These are phyloP conservation scores for Spizaetus ornatus DNA, from an alignment of 2,113 vertebrate species.

Conservation along the genomic window DNA sequence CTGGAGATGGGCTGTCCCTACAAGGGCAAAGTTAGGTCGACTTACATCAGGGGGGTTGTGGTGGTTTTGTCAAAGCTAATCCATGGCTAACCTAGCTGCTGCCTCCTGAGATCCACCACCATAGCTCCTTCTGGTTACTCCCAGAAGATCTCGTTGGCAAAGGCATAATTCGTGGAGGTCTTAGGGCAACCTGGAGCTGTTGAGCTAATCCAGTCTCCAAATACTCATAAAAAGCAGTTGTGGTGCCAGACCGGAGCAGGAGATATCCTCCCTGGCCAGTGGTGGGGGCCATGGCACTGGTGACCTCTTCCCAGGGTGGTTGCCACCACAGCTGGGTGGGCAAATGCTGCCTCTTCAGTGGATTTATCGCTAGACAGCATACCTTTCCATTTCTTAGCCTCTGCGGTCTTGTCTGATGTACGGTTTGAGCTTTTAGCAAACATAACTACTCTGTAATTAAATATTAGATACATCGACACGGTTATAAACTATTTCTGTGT, in stretches of 20 bases:
- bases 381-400: not conserved
- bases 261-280: not conserved
- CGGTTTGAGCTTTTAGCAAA: not conserved
- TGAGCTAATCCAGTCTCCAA: not conserved
- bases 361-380: not conserved
- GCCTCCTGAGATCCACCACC: not conserved
- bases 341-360: not conserved
- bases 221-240: not conserved
- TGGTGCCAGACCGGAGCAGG: fast-evolving
- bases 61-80: not conserved
- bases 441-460: not conserved
- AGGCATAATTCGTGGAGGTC: fast-evolving
- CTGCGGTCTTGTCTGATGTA: not conserved
- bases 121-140: not conserved
- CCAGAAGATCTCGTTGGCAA: not conserved
- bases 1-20: not conserved
- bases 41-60: too few species aligned
- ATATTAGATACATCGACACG: not conserved
- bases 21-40: too few species aligned
- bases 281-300: not conserved
- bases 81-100: not conserved
- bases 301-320: not conserved
- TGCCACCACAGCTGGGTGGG: not conserved
- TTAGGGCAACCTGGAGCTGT: not conserved
- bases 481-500: not conserved